Evolutionary conservation across 2,888 invertebrate genomes (phyloP), one percentile per base, ranked within the genome.

Genomic region (Tenthredo distinguenda): DNA sequence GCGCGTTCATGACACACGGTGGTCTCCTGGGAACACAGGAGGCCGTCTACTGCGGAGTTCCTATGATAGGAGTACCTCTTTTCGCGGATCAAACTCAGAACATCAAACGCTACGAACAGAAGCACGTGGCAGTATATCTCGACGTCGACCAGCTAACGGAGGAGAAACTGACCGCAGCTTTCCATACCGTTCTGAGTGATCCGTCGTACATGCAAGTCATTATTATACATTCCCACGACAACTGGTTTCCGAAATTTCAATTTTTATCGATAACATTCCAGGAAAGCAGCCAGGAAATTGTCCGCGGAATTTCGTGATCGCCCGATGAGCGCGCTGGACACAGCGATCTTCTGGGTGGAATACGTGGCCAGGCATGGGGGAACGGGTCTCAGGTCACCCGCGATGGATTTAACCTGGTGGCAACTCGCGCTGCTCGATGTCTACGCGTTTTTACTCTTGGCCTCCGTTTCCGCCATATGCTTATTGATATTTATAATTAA

Each of bases 1-100:
- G 90, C 62, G 92, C 92, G 6, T 94, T 91, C 34, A 88, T 91
- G 43, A 89, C 90, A 0, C 91, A 91, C 40, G 90, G 90, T 0
- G 91, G 90, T 2, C 84, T 91, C 1, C 87, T 90, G 88, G 90
- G 91, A 10, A 86, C 87, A 15, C 87, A 88, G 62, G 91, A 91
- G 86, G 90, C 90, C 15, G 26, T 90, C 47, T 79, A 90, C 15
- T 86, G 71, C 21, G 91, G 87, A 0, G 87, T 91, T 40, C 91
- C 91, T 0, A 85, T 90, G 87, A 89, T 91, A 34, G 90, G 89
- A 26, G 85, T 91, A 2, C 91, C 91, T 5, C 18, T 91, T 6
- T 90, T 89, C 82, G 87, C 77, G 0, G 91, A 91, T 86, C 91
- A 91, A 50, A 65, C 34, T 9, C 79, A 83, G 5, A 91, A 91